These are phyloP conservation scores for Choristoneura rosaceana DNA, from an alignment of 2,888 invertebrate species.

Conservation along the genomic window DNA sequence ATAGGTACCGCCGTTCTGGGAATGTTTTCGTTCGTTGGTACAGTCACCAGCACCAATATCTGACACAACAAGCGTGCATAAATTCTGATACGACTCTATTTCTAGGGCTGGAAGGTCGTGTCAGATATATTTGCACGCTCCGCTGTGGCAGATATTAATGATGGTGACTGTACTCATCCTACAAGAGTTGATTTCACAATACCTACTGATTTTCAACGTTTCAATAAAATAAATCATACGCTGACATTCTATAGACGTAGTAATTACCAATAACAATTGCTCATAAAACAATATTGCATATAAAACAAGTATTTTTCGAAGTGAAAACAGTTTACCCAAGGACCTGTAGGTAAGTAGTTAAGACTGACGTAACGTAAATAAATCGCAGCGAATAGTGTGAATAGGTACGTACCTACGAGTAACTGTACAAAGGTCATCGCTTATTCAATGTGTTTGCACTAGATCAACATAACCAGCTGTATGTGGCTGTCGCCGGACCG, in stretches of 20 bases:
- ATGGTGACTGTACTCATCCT: no score
- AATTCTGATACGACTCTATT: no score
- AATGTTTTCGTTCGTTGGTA: not conserved
- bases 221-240: not conserved
- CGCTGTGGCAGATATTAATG: no score
- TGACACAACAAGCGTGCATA: no score
- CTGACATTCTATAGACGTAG: not conserved
- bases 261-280: not conserved
- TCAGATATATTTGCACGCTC: no score
- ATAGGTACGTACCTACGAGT: no score
- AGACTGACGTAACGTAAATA: conserved; percentile 1
- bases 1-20: not conserved
- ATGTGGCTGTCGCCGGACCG: conserved; percentile 94
- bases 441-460: conserved; percentile 49
- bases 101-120: no score
- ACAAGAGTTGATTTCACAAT: not conserved
- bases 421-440: conserved; percentile 26
- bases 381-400: not conserved
- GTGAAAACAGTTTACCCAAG: not conserved
- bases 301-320: not conserved
- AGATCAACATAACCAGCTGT: conserved; percentile 89
- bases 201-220: not conserved
- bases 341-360: not conserved
- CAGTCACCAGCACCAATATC: no score
- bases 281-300: not conserved